Percentiles rank a stretch among this genome's conserved stretches.
Evolutionary conservation across 1,140 invertebrate species (phyloP).

Genomic region (Drosophila arizonae): DNA sequence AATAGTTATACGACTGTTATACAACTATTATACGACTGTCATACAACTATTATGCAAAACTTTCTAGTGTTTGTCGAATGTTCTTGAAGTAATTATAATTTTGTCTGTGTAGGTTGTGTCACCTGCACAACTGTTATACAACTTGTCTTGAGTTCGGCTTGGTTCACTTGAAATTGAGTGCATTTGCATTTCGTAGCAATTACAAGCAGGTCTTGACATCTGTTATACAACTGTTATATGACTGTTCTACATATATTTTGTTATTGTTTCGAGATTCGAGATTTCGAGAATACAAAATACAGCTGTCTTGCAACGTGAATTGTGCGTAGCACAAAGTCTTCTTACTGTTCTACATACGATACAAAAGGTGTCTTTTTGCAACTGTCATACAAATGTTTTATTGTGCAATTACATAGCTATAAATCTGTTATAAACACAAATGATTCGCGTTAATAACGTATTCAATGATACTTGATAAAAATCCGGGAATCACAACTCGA

Average conservation of each 20-base stretch:
- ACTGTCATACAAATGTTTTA: conserved; percentile 26
- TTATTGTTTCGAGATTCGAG: neutral
- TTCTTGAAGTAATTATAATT: neutral
- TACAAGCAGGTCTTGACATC: neutral
- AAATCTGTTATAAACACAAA: neutral
- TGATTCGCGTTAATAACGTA: too few relatives aligned
- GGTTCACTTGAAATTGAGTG: neutral
- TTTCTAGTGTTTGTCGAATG: neutral
- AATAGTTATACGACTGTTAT: neutral
- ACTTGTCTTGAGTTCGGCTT: too few relatives aligned
- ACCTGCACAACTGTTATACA: too few relatives aligned
- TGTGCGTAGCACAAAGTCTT: neutral
- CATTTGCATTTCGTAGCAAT: too few relatives aligned
- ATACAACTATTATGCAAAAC: neutral
- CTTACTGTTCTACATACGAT: neutral
- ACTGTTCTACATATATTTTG: conserved; percentile 5
- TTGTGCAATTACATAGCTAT: neutral
- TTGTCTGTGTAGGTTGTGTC: too few relatives aligned
- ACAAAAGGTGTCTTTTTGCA: neutral
- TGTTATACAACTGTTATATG: conserved; percentile 9
- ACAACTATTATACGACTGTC: neutral
- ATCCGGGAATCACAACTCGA: neutral
- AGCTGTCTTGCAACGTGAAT: neutral
- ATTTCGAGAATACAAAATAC: too few relatives aligned
- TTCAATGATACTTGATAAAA: neutral